Evolutionary conservation across 2,797 vertebrate genomes (phyloP).

Genomic region (Neopelma chrysocephalum): DNA sequence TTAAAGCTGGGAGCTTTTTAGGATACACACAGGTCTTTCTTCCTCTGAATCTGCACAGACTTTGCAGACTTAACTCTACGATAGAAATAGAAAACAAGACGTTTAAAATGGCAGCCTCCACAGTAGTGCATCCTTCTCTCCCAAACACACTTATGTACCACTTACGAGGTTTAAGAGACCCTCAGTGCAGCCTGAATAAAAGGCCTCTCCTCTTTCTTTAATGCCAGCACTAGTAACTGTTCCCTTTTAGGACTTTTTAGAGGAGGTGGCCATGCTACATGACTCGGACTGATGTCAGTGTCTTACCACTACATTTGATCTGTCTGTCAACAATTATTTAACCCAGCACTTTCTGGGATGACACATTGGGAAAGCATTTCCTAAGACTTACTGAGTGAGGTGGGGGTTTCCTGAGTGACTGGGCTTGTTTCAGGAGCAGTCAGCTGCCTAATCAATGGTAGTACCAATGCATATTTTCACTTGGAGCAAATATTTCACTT

Average conservation of each 20-base stretch:
- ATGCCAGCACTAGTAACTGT: background rate
- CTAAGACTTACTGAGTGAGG: background rate
- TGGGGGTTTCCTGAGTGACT: background rate
- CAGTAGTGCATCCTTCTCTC: fast-evolving
- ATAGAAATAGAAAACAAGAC: background rate
- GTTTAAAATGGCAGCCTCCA: background rate
- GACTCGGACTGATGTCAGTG: background rate
- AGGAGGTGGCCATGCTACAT: background rate
- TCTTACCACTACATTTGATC: background rate
- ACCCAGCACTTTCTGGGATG: background rate
- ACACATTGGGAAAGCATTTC: background rate
- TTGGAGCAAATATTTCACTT: background rate
- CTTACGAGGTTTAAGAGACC: background rate
- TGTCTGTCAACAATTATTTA: background rate
- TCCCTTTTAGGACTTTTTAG: background rate
- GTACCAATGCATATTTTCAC: background rate
- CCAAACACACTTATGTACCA: background rate
- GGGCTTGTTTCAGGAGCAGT: background rate
- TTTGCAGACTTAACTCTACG: background rate
- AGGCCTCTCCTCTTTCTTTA: background rate
- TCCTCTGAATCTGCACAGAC: background rate
- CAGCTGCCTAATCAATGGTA: background rate
- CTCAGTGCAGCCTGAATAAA: background rate
- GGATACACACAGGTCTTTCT: background rate
- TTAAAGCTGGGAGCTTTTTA: background rate